Conservation (phyloP, 2,888 invertebrate genomes). For the Oeneis ivallda region DNA sequence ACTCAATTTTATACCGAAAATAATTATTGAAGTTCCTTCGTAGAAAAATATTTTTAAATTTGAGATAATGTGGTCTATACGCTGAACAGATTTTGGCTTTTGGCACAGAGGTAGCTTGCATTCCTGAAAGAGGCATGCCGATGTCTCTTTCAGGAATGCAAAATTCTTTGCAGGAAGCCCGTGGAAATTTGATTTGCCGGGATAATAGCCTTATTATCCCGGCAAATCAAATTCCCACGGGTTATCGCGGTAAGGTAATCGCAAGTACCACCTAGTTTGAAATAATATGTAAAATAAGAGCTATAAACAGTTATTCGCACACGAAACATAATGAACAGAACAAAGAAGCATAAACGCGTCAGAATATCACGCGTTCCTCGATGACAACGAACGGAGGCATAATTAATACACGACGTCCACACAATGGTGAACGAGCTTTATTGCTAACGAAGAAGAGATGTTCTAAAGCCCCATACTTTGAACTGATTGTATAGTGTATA, state of each 20-base stretch:
- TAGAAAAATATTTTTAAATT: too few relatives aligned
- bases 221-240: not conserved
- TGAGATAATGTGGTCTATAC: too few relatives aligned
- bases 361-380: not conserved
- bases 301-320: not conserved
- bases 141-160: too few relatives aligned
- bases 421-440: constrained; percentile 1
- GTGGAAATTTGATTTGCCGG: too few relatives aligned
- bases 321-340: not conserved
- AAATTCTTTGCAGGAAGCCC: too few relatives aligned
- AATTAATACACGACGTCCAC: not conserved
- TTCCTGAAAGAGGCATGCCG: too few relatives aligned
- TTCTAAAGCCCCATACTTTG: not conserved
- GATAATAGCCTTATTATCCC: too few relatives aligned
- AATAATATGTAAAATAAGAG: not conserved
- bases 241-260: too few relatives aligned
- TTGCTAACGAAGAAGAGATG: not conserved
- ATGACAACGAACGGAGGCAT: constrained; percentile 1
- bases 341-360: not conserved
- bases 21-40: too few relatives aligned
- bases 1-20: too few relatives aligned
- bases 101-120: too few relatives aligned
- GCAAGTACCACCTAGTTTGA: not conserved
- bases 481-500: not conserved
- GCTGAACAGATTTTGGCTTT: too few relatives aligned